These are phyloP conservation scores for Malurus melanocephalus DNA, from an alignment of 2,113 vertebrate genomes.

Conservation along the genomic window DNA sequence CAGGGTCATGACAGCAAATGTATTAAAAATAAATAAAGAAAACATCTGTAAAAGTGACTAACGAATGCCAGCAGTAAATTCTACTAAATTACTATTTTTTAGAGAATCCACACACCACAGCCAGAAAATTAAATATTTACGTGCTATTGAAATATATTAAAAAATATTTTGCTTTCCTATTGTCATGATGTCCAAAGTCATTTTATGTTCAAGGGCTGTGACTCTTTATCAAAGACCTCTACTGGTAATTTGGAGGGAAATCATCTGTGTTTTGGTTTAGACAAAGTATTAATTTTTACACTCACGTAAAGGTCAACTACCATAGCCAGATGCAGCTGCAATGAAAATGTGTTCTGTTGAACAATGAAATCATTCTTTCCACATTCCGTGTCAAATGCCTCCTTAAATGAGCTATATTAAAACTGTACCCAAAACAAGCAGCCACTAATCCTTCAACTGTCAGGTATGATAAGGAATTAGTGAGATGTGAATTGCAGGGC, in stretches of 20 bases:
- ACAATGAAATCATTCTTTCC: neutral
- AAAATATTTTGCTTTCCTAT: neutral
- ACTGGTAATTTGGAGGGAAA: conserved; percentile 6
- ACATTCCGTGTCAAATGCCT: neutral
- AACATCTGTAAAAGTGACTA: neutral
- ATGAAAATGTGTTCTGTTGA: neutral
- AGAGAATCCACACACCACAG: neutral
- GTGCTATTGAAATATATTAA: neutral
- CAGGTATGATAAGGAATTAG: neutral
- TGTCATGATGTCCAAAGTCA: neutral
- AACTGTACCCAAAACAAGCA: neutral
- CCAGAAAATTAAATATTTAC: neutral
- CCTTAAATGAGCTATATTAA: conserved; percentile 2
- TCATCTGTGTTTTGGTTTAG: conserved; percentile 15
- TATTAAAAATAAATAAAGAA: neutral
- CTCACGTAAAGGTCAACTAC: conserved; percentile 42
- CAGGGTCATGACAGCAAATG: neutral
- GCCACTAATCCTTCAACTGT: neutral
- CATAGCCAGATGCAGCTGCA: neutral
- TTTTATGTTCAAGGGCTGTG: neutral
- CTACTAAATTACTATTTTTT: neutral
- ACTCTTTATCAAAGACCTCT: neutral
- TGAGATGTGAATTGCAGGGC: neutral
- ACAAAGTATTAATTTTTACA: conserved; percentile 42
- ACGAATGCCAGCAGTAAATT: neutral